phyloP scores from a whole-genome alignment of 2,888 invertebrate genomes.

The Meiosimyza platycephala region DNA sequence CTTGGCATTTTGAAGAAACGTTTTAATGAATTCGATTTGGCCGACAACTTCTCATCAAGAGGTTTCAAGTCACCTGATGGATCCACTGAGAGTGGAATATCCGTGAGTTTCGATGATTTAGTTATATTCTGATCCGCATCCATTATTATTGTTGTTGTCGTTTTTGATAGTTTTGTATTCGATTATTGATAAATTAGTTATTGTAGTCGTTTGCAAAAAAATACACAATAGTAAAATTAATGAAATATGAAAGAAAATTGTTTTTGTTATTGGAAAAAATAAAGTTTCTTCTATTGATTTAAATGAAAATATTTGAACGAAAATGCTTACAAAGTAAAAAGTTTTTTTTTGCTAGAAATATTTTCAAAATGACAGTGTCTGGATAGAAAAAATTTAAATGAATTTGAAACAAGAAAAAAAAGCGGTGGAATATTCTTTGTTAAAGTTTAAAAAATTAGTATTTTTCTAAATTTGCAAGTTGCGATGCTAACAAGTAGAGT shows the following conservation, averaged over 20 bases:
- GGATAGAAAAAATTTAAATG: no score
- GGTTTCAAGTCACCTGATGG: constrained; percentile 34
- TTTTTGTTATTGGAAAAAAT: constrained; percentile 12
- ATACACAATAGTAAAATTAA: constrained; percentile 10
- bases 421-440: no score
- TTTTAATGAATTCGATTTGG: constrained; percentile 53
- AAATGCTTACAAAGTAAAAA: constrained; percentile 25
- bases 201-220: constrained; percentile 25
- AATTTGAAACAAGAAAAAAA: no score
- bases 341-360: not conserved
- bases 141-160: constrained; percentile 26
- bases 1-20: constrained; percentile 56
- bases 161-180: not conserved
- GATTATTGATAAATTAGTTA: not conserved
- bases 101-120: constrained; percentile 30
- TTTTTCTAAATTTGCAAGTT: no score
- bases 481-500: no score
- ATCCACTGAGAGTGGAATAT: constrained; percentile 34
- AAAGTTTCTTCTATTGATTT: constrained; percentile 26
- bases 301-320: constrained; percentile 35
- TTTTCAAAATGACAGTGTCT: no score
- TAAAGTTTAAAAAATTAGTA: no score
- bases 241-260: constrained; percentile 22
- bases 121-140: constrained; percentile 30
- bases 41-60: constrained; percentile 40